A percentile compares a stretch with the other conserved stretches of the same genome.
Conservation (phyloP, 2,888 invertebrate genomes). For the Mylabris sibirica region DNA sequence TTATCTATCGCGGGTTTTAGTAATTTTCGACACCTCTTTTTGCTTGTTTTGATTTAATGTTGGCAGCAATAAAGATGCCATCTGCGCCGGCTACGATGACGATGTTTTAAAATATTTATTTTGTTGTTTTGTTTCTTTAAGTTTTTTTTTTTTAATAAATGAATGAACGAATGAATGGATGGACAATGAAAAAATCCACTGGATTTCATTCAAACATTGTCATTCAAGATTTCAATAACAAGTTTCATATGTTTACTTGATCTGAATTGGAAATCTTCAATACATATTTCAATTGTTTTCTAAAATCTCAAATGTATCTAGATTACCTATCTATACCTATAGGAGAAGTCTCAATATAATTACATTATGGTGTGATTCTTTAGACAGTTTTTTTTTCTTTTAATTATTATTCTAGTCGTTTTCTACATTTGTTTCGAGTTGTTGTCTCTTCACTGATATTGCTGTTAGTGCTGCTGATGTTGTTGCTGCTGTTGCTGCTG, state of each 20-base stretch:
- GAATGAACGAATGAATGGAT: not conserved
- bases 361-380: no score
- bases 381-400: not conserved
- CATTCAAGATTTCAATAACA: slow-evolving; percentile 1
- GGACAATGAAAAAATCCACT: not conserved
- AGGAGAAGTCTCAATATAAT: no score
- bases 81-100: not conserved
- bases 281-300: not conserved
- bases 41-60: not conserved
- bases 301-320: not conserved
- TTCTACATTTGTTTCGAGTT: not conserved
- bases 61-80: not conserved
- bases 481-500: slow-evolving; percentile 41
- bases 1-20: not conserved
- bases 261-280: not conserved
- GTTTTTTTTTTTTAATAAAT: not conserved
- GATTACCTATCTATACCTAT: not conserved
- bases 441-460: not conserved
- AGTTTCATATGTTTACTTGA: not conserved
- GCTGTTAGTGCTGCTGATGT: not conserved
- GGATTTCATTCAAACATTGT: not conserved
- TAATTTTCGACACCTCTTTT: not conserved
- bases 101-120: not conserved
- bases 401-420: not conserved
- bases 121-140: not conserved